phyloP scores from a whole-genome alignment of 1,140 invertebrate species.

The Diachasma alloeum region DNA sequence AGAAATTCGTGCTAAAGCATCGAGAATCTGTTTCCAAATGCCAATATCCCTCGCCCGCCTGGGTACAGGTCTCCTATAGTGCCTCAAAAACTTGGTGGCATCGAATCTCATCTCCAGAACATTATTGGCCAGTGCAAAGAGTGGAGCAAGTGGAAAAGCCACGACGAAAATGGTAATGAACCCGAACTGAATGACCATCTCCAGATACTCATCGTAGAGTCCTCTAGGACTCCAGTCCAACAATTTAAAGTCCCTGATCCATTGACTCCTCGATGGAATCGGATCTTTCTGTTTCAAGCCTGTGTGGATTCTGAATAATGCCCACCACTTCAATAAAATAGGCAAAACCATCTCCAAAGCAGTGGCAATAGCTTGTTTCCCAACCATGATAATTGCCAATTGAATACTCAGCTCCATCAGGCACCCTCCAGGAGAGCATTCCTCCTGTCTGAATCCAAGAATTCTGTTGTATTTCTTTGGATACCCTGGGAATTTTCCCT shows the following conservation, averaged over 20 bases:
- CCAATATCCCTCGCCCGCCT: conserved; percentile 87
- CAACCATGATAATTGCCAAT: conserved; percentile 94
- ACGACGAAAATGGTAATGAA: conserved; percentile 92
- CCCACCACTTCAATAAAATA: conserved; percentile 77
- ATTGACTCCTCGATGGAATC: conserved; percentile 67
- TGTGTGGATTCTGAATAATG: conserved; percentile 69
- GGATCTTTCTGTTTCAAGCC: conserved; percentile 58
- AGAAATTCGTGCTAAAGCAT: conserved; percentile 87
- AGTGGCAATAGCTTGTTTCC: conserved; percentile 94
- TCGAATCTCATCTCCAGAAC: conserved; percentile 89
- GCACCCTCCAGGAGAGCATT: conserved; percentile 89
- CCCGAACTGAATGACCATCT: conserved; percentile 88
- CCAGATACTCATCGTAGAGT: conserved; percentile 95
- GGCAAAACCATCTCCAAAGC: conserved; percentile 83
- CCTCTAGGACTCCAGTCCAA: conserved; percentile 88
- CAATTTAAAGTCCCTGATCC: conserved; percentile 92
- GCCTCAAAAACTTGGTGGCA: conserved; percentile 83
- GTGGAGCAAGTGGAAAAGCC: conserved; percentile 87
- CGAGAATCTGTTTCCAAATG: conserved; percentile 91
- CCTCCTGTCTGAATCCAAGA: conserved; percentile 82
- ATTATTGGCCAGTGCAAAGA: conserved; percentile 89
- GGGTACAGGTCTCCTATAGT: conserved; percentile 85
- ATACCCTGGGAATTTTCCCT: conserved; percentile 89
- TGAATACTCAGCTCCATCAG: conserved; percentile 92
- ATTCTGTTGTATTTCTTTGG: conserved; percentile 81